These are phyloP conservation scores for Trichomycterus rosablanca DNA, from an alignment of 2,113 vertebrate genomes.

Conservation along the genomic window DNA sequence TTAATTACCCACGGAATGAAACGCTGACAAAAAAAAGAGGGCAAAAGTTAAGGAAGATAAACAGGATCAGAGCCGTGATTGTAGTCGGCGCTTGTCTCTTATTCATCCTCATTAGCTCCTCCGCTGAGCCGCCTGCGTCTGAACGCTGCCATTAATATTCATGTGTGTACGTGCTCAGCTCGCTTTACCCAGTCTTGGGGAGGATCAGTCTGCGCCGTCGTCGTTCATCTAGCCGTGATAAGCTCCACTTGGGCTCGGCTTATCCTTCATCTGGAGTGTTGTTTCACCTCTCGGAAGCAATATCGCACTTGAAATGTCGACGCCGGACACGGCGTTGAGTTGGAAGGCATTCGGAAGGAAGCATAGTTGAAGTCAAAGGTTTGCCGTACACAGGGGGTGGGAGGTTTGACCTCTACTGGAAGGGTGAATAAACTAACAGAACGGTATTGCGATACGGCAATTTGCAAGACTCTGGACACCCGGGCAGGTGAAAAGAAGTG, in stretches of 20 bases:
- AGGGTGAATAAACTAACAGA: too few species aligned
- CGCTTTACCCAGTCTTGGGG: slow-evolving; percentile 60
- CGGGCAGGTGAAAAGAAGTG: too few species aligned
- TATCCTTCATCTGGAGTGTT: slow-evolving; percentile 10
- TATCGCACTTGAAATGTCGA: too few species aligned
- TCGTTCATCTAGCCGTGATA: slow-evolving; percentile 42
- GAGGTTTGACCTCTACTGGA: too few species aligned
- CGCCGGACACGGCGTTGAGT: too few species aligned
- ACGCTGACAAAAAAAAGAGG: slow-evolving; percentile 49
- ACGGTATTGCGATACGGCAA: too few species aligned
- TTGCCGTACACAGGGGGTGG: too few species aligned
- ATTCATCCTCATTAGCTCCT: slow-evolving; percentile 74
- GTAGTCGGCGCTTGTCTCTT: slow-evolving; percentile 59
- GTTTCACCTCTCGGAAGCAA: too few species aligned
- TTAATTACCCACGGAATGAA: slow-evolving; percentile 69
- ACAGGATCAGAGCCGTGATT: slow-evolving; percentile 63
- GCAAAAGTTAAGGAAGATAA: slow-evolving; percentile 71
- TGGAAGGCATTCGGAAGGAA: too few species aligned
- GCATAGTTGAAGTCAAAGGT: too few species aligned
- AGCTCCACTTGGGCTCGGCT: slow-evolving; percentile 2
- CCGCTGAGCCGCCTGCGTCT: slow-evolving; percentile 56
- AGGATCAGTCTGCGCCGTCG: slow-evolving; percentile 51
- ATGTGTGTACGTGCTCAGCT: slow-evolving; percentile 58
- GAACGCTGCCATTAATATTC: slow-evolving; percentile 71
- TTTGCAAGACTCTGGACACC: too few species aligned